Conservation (phyloP, 2,888 invertebrate genomes). For the Brenthis hecate region DNA sequence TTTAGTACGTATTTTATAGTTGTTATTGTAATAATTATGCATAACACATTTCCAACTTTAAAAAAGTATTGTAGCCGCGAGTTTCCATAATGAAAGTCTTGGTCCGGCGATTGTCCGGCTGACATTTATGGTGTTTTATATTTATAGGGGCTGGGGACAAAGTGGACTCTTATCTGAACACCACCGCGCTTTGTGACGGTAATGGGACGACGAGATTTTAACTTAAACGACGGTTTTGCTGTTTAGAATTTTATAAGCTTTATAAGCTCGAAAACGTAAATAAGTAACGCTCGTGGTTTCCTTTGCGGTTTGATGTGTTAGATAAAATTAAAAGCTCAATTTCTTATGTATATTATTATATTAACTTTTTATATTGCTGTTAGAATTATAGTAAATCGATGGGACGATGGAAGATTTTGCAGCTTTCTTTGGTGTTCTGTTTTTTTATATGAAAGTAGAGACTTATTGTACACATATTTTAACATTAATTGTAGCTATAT, state of each 20-base stretch:
- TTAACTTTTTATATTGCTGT: too few relatives aligned
- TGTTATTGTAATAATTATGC: conserved; percentile 1
- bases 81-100: conserved; percentile 22
- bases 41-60: neutral
- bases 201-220: conserved; percentile 21
- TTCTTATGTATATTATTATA: too few relatives aligned
- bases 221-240: conserved; percentile 11
- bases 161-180: conserved; percentile 26
- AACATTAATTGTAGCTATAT: neutral
- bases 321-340: too few relatives aligned
- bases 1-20: neutral
- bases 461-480: too few relatives aligned
- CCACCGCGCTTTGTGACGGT: conserved; percentile 24
- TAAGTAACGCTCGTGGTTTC: too few relatives aligned
- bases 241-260: conserved; percentile 14
- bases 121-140: conserved; percentile 66
- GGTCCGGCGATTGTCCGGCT: conserved; percentile 51
- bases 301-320: too few relatives aligned
- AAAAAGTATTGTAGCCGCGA: conserved; percentile 1
- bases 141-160: conserved; percentile 22
- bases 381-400: too few relatives aligned
- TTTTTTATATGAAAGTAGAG: too few relatives aligned
- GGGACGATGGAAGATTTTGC: too few relatives aligned
- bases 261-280: too few relatives aligned
- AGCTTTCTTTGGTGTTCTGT: too few relatives aligned